These are phyloP conservation scores for Xiphias gladius DNA, from an alignment of 2,113 vertebrate genomes.

Conservation along the genomic window DNA sequence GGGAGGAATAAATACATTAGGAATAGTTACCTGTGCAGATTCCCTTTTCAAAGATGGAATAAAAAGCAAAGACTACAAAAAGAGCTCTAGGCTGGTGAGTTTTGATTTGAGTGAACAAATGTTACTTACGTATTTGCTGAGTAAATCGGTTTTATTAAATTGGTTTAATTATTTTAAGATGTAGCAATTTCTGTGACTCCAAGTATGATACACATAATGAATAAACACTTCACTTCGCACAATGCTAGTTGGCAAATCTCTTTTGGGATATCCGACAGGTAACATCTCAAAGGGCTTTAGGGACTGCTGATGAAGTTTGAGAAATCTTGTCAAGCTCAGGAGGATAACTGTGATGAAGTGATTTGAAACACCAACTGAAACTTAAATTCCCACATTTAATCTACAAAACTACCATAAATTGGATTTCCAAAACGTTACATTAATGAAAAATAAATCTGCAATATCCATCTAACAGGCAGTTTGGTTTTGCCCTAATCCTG, in stretches of 20 bases:
- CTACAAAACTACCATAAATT: background rate
- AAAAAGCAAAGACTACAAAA: background rate
- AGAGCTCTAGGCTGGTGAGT: background rate
- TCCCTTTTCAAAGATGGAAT: conserved; percentile 1
- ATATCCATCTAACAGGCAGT: background rate
- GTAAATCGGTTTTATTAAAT: background rate
- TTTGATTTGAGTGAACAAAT: background rate
- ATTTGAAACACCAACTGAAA: background rate
- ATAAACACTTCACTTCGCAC: background rate
- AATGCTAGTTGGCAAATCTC: conserved; percentile 10
- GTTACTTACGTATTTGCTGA: background rate
- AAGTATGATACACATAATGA: background rate
- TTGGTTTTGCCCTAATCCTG: background rate
- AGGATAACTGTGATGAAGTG: background rate
- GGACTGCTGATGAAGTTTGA: background rate
- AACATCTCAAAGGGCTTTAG: conserved; percentile 10
- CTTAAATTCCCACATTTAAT: conserved; percentile 3
- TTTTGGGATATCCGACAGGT: conserved; percentile 15
- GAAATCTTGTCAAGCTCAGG: conserved; percentile 1
- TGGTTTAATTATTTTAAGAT: background rate
- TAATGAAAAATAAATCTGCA: background rate
- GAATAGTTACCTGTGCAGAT: background rate
- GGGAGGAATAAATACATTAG: background rate
- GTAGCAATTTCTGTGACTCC: background rate
- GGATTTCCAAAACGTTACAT: background rate